These are phyloP conservation scores for Emydura subglobosa DNA, from an alignment of 2,113 vertebrate species.

Conservation along the genomic window DNA sequence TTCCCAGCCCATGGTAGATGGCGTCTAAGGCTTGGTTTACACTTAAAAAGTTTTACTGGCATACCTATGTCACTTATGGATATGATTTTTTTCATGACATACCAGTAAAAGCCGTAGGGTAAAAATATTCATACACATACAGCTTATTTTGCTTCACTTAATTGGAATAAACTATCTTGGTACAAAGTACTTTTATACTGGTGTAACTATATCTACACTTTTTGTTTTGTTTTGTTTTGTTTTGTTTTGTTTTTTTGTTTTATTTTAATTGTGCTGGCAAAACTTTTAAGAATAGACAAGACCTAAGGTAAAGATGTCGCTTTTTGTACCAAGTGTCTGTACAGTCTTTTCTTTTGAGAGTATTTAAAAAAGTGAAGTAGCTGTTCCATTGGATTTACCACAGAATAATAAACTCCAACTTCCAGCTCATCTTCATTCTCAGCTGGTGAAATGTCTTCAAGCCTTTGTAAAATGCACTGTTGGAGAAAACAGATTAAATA, in stretches of 20 bases:
- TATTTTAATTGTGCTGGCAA: not conserved
- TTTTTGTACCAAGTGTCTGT: slow-evolving; percentile 42
- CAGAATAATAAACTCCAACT: slow-evolving; percentile 44
- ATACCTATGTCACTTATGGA: not conserved
- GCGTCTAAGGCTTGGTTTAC: not conserved
- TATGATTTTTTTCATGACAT: not conserved
- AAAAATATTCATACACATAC: slow-evolving; percentile 23
- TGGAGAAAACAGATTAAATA: slow-evolving; percentile 61
- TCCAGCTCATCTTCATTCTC: slow-evolving; percentile 44
- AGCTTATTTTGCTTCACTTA: slow-evolving; percentile 41
- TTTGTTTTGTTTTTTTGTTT: not conserved
- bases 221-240: too few relatives aligned
- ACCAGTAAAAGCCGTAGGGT: not conserved
- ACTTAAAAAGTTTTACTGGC: slow-evolving; percentile 10
- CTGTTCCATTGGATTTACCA: slow-evolving; percentile 42
- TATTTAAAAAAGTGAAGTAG: slow-evolving; percentile 57
- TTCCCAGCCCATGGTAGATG: not conserved
- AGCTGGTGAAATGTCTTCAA: slow-evolving; percentile 60
- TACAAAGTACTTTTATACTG: not conserved
- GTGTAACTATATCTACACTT: not conserved
- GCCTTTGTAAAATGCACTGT: slow-evolving; percentile 47
- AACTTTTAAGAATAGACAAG: not conserved
- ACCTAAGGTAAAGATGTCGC: not conserved
- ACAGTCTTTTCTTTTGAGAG: slow-evolving; percentile 46
- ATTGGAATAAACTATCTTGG: not conserved